Percentiles rank a stretch among this genome's conserved stretches.
Evolutionary conservation across 1,140 invertebrate species (phyloP).

Genomic region (Meloidogyne exigua): DNA sequence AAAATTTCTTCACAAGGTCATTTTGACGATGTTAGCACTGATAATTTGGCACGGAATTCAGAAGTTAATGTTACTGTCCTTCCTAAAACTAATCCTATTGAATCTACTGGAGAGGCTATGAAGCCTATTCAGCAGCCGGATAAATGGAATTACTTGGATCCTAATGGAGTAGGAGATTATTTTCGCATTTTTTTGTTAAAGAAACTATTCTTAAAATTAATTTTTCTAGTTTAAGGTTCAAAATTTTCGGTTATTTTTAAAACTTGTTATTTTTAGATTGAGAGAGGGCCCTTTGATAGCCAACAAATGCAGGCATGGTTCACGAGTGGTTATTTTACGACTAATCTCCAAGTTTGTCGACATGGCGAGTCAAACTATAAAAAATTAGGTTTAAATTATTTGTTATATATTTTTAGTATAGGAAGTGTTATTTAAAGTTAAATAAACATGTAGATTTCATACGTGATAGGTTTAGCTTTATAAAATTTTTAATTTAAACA

Average conservation of each 20-base stretch:
- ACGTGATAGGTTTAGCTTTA: not conserved
- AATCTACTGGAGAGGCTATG: not conserved
- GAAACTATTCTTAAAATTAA: not conserved
- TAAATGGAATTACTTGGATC: conserved; percentile 47
- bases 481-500: not conserved
- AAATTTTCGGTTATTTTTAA: not conserved
- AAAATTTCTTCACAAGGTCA: not conserved
- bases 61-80: not conserved
- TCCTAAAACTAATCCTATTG: not conserved
- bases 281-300: conserved; percentile 46
- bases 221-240: too few species aligned
- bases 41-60: not conserved
- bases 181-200: not conserved
- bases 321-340: conserved; percentile 40
- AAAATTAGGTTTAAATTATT: conserved; percentile 24
- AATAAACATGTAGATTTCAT: not conserved
- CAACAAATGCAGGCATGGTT: conserved; percentile 51
- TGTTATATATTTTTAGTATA: too few species aligned
- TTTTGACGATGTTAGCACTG: not conserved
- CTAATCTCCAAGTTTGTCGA: conserved; percentile 21
- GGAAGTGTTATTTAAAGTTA: too few species aligned
- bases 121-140: not conserved
- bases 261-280: not conserved
- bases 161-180: conserved; percentile 9
- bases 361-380: conserved; percentile 27